A percentile compares a stretch with the other conserved stretches of the same genome.
Evolutionary conservation across 2,797 vertebrate species (phyloP).

Genomic region (Enteromius fasciolatus): DNA sequence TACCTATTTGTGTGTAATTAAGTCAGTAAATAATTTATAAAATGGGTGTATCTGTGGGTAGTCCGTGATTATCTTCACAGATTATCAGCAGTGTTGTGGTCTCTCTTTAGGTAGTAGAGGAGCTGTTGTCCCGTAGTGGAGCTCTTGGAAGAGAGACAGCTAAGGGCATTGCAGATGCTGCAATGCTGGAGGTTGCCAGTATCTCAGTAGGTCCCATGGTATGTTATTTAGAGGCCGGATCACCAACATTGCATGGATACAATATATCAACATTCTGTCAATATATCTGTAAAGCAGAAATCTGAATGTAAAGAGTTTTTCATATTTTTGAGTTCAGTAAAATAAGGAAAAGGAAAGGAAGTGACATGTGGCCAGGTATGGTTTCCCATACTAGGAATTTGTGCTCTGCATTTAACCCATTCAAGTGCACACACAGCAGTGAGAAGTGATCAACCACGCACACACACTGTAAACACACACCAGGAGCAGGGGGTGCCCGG

Average conservation of each 20-base stretch:
- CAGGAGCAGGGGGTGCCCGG: no score
- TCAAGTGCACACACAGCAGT: no score
- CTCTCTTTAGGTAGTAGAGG: slow-evolving; percentile 87
- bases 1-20: not conserved
- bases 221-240: slow-evolving; percentile 27
- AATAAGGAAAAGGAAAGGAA: no score
- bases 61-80: not conserved
- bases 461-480: no score
- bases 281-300: slow-evolving; percentile 7
- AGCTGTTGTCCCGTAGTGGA: slow-evolving; percentile 89
- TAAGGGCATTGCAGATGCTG: slow-evolving; percentile 91
- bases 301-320: not conserved
- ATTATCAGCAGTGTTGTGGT: slow-evolving; percentile 12
- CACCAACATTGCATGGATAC: not conserved
- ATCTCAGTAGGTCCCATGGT: slow-evolving; percentile 93
- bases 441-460: no score
- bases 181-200: slow-evolving; percentile 96
- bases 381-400: no score
- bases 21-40: not conserved
- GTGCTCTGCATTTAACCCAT: no score
- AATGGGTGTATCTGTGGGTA: not conserved
- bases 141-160: slow-evolving; percentile 84
- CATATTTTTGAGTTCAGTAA: not conserved
- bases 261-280: not conserved
- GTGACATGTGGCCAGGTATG: no score